A percentile compares a stretch with the other conserved stretches of the same genome.
These are phyloP conservation scores for Peromyscus attwateri DNA, from an alignment of 2,797 vertebrate species.

Conservation along the genomic window DNA sequence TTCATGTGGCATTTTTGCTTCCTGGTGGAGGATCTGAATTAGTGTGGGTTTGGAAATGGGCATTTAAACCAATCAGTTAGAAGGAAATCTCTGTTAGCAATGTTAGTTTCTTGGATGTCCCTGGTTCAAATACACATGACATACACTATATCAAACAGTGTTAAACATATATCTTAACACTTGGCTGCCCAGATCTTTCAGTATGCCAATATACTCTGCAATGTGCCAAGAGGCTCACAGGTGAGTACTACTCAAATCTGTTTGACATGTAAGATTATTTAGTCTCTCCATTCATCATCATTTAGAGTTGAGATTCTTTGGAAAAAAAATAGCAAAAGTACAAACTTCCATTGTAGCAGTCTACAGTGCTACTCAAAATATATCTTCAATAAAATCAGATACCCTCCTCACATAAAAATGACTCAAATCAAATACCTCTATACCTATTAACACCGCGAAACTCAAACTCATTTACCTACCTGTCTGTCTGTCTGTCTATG, in stretches of 20 bases:
- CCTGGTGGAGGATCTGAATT: not conserved
- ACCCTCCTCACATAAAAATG: not conserved
- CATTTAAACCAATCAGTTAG: slow-evolving; percentile 5
- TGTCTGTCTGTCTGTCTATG: not conserved
- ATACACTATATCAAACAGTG: slow-evolving; percentile 11
- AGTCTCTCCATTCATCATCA: not conserved
- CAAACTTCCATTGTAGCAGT: not conserved
- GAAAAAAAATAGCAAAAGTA: slow-evolving; percentile 29
- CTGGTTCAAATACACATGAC: slow-evolving; percentile 13
- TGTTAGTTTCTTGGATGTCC: not conserved
- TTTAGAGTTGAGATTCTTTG: slow-evolving; percentile 26
- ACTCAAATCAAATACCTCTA: slow-evolving; percentile 47
- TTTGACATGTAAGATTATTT: not conserved
- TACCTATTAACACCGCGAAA: not conserved
- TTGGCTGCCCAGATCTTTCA: not conserved
- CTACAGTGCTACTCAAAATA: not conserved
- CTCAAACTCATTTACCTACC: not conserved
- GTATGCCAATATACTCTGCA: not conserved
- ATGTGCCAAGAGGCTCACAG: not conserved
- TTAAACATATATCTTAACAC: slow-evolving; percentile 25
- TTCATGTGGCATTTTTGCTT: slow-evolving; percentile 7
- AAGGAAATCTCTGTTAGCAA: not conserved
- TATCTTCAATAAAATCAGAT: slow-evolving; percentile 35
- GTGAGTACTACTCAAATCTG: not conserved
- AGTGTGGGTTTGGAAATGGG: not conserved